phyloP scores from a whole-genome alignment of 1,140 invertebrate genomes.

The Drosophila mojavensis region DNA sequence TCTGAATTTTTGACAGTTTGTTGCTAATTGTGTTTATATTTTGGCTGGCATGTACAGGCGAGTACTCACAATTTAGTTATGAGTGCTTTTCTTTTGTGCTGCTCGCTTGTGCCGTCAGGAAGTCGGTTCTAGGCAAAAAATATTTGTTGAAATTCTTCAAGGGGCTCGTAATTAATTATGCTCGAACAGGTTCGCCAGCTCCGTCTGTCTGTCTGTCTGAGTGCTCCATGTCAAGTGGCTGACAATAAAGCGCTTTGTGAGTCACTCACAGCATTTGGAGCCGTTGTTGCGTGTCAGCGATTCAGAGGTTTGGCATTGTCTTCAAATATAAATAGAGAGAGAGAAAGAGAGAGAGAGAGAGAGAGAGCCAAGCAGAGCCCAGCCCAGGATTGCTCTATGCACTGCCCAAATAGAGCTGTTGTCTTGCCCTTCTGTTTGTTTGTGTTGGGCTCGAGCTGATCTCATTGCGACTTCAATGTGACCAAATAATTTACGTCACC shows the following conservation, averaged over 20 bases:
- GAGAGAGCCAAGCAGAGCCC: background rate
- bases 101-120: constrained; percentile 34
- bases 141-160: constrained; percentile 34
- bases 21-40: constrained; percentile 64
- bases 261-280: constrained; percentile 34
- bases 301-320: background rate
- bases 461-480: constrained; percentile 32
- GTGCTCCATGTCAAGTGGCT: background rate
- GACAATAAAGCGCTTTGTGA: constrained; percentile 61
- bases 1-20: constrained; percentile 63
- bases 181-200: constrained; percentile 22
- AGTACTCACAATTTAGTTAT: constrained; percentile 27
- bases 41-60: background rate
- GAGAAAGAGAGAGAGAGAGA: no score
- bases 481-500: constrained; percentile 43
- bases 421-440: constrained; percentile 42
- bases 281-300: constrained; percentile 52
- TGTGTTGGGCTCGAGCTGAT: constrained; percentile 32
- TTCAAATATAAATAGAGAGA: background rate
- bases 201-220: background rate
- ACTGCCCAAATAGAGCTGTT: background rate
- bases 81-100: constrained; percentile 47
- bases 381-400: background rate
- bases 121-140: constrained; percentile 55
- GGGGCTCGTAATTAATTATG: constrained; percentile 62